phyloP scores from a whole-genome alignment of 2,888 invertebrate genomes.

The Lordiphosa fenestrarum region DNA sequence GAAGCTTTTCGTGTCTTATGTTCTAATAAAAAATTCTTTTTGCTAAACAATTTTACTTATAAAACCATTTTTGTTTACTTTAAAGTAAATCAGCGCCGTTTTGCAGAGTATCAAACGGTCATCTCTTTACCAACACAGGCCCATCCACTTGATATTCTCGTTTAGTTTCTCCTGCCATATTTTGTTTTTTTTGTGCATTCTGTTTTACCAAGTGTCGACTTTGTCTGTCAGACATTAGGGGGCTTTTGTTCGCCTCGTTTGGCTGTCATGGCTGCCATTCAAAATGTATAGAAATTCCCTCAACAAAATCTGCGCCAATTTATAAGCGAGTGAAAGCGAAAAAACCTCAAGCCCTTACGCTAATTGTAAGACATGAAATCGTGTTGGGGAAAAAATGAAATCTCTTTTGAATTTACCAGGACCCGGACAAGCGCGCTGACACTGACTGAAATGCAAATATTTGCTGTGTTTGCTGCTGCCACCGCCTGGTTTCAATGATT shows the following conservation, averaged over 20 bases:
- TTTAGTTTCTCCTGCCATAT: background rate
- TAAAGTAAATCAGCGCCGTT: no score
- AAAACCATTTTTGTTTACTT: no score
- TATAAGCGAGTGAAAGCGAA: slow-evolving; percentile 1
- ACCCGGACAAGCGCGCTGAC: slow-evolving; percentile 8
- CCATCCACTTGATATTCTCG: no score
- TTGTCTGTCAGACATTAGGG: slow-evolving; percentile 4
- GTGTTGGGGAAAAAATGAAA: slow-evolving; percentile 3
- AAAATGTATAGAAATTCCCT: background rate
- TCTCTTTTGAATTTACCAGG: slow-evolving; percentile 38
- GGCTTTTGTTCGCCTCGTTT: background rate
- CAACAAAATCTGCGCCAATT: slow-evolving; percentile 1
- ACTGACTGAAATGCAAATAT: slow-evolving; percentile 60
- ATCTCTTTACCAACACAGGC: background rate
- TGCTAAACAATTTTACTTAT: no score
- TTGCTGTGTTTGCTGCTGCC: slow-evolving; percentile 36
- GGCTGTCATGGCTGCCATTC: slow-evolving; percentile 2
- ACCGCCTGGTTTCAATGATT: slow-evolving; percentile 18
- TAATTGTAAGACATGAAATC: slow-evolving; percentile 38
- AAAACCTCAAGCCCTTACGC: slow-evolving; percentile 17
- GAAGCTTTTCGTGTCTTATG: no score
- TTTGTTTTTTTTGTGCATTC: background rate
- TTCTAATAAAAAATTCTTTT: no score
- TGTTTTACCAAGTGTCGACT: slow-evolving; percentile 3
- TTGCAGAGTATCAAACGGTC: no score